phyloP scores from a whole-genome alignment of 2,888 invertebrate genomes.

The Andrena haemorrhoa region DNA sequence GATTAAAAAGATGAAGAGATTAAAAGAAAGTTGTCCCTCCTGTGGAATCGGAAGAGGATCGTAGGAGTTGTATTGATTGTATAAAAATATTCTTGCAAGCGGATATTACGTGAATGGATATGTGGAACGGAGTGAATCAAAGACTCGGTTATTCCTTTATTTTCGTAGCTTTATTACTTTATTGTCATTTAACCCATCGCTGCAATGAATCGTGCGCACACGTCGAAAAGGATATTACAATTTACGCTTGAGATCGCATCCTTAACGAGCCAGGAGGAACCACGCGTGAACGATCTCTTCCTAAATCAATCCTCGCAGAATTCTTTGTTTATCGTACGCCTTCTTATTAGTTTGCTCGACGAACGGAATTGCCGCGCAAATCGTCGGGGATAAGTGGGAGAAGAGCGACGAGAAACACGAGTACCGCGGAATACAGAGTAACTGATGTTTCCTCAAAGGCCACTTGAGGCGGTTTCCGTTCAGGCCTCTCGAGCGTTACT shows the following conservation, averaged over 20 bases:
- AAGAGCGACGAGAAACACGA: slow-evolving; percentile 44
- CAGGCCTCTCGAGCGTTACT: slow-evolving; percentile 68
- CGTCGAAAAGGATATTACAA: slow-evolving; percentile 20
- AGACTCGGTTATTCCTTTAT: not conserved
- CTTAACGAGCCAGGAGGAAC: not conserved
- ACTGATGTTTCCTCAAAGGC: slow-evolving; percentile 71
- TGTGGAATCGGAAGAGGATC: no score
- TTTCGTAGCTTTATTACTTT: slow-evolving; percentile 33
- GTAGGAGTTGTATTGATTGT: no score
- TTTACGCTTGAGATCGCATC: slow-evolving; percentile 28
- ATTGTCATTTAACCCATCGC: slow-evolving; percentile 29
- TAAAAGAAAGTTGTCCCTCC: no score
- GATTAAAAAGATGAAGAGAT: no score
- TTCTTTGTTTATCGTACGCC: not conserved
- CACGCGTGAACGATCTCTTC: not conserved
- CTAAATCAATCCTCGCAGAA: no score
- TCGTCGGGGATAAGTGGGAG: slow-evolving; percentile 34
- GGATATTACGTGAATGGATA: not conserved
- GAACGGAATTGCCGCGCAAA: not conserved
- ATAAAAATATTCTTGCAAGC: no score
- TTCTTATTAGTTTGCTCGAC: not conserved
- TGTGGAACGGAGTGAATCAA: not conserved
- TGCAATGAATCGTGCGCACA: slow-evolving; percentile 1
- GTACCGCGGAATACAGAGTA: slow-evolving; percentile 50
- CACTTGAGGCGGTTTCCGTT: slow-evolving; percentile 80